phyloP scores from a whole-genome alignment of 2,113 vertebrate species.

The Nothocercus nigrocapillus region DNA sequence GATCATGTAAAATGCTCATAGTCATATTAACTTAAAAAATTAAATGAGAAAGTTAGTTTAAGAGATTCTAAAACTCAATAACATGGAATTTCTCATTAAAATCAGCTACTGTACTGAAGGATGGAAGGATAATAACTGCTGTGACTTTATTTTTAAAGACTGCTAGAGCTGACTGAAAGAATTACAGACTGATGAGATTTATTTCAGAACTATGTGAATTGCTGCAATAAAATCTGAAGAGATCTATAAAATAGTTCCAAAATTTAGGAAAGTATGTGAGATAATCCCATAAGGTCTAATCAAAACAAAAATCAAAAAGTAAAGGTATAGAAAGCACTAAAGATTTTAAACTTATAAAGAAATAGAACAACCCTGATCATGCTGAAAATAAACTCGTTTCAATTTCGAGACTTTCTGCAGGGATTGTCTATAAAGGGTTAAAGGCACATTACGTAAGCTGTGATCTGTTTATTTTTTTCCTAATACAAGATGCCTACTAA shows the following conservation, averaged over 20 bases:
- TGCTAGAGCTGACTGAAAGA: background rate
- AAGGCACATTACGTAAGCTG: background rate
- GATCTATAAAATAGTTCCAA: background rate
- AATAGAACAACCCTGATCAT: background rate
- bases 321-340: background rate
- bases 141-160: background rate
- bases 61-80: background rate
- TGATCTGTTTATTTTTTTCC: background rate
- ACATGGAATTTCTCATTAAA: constrained; percentile 7
- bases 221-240: background rate
- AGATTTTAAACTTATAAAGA: background rate
- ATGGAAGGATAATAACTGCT: background rate
- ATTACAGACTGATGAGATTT: background rate
- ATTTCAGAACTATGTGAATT: background rate
- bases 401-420: background rate
- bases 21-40: background rate
- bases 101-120: background rate
- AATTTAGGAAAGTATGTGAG: background rate
- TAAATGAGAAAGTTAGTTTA: background rate
- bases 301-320: background rate
- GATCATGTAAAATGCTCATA: background rate
- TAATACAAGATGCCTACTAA: background rate
- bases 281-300: background rate
- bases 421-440: background rate
- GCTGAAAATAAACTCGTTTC: background rate